A percentile compares a stretch with the other conserved stretches of the same genome.
Conservation (phyloP, 2,797 vertebrate genomes). For the Pampus argenteus region DNA sequence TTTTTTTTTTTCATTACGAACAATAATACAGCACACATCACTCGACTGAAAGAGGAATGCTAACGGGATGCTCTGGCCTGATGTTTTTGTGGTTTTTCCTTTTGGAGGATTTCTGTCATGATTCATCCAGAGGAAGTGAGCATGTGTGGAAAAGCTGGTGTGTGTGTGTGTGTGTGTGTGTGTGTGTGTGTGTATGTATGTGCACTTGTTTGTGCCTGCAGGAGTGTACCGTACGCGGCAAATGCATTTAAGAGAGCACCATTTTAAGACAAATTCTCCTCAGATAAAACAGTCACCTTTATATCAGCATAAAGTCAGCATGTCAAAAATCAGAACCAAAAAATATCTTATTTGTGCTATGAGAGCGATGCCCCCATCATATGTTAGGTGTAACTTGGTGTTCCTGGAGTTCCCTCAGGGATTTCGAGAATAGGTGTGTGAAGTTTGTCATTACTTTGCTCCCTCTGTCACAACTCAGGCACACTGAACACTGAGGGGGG, state of each 20-base stretch:
- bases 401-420: slow-evolving; percentile 50
- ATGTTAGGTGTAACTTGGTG: slow-evolving; percentile 60
- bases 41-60: slow-evolving; percentile 76
- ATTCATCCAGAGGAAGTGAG: slow-evolving; percentile 60
- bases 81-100: slow-evolving; percentile 56
- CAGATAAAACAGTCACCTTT: slow-evolving; percentile 75
- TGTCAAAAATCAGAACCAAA: slow-evolving; percentile 60
- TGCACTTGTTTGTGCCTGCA: slow-evolving; percentile 23
- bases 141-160: slow-evolving; percentile 55
- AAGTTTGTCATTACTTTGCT: slow-evolving; percentile 61
- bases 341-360: slow-evolving; percentile 70
- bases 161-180: slow-evolving; percentile 41
- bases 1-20: slow-evolving; percentile 68
- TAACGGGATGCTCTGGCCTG: slow-evolving; percentile 73
- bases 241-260: slow-evolving; percentile 83
- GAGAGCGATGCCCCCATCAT: slow-evolving; percentile 55
- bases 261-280: slow-evolving; percentile 83
- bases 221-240: slow-evolving; percentile 59
- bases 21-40: slow-evolving; percentile 80
- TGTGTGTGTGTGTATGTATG: slow-evolving; percentile 33
- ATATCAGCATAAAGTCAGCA: slow-evolving; percentile 61
- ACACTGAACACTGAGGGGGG: slow-evolving; percentile 76
- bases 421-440: slow-evolving; percentile 54
- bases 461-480: slow-evolving; percentile 73
- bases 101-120: slow-evolving; percentile 57